Evolutionary conservation across 2,113 vertebrate species (phyloP).

Genomic region (Vidua chalybeata): DNA sequence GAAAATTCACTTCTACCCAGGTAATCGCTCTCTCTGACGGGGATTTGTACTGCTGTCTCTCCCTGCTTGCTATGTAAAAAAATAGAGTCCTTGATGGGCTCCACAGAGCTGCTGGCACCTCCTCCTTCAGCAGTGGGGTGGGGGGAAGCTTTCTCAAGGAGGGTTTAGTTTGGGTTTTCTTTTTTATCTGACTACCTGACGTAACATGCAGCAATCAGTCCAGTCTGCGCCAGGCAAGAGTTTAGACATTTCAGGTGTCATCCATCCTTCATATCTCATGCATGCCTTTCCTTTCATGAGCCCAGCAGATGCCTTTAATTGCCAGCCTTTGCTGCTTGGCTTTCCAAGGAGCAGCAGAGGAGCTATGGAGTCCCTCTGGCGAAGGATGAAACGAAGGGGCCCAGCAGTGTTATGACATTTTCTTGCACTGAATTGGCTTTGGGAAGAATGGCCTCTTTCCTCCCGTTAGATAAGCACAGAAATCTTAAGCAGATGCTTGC

Average conservation of each 20-base stretch:
- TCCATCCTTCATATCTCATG: slow-evolving; percentile 59
- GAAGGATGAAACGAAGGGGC: slow-evolving; percentile 69
- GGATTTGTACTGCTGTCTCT: slow-evolving; percentile 3
- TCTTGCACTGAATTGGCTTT: slow-evolving; percentile 55
- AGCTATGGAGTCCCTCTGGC: slow-evolving; percentile 62
- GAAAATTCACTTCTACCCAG: background rate
- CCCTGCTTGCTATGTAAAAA: background rate
- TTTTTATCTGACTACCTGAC: slow-evolving; percentile 43
- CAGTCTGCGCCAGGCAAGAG: background rate
- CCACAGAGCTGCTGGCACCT: background rate
- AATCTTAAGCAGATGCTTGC: slow-evolving; percentile 72
- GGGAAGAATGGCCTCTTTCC: slow-evolving; percentile 63
- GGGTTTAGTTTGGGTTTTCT: background rate
- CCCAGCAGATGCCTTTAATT: slow-evolving; percentile 71
- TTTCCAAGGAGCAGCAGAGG: slow-evolving; percentile 44
- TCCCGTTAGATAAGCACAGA: slow-evolving; percentile 67
- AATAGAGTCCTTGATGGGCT: background rate
- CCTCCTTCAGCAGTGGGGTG: background rate
- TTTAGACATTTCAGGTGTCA: slow-evolving; percentile 54
- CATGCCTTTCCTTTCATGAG: slow-evolving; percentile 24
- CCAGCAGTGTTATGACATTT: slow-evolving; percentile 60
- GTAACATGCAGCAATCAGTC: slow-evolving; percentile 1
- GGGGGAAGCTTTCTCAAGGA: background rate
- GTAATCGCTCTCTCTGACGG: background rate
- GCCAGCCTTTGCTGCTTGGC: slow-evolving; percentile 47